Percentiles rank a stretch among this genome's conserved stretches.
Evolutionary conservation across 2,888 invertebrate genomes (phyloP).

Genomic region (Quadriops clusia): DNA sequence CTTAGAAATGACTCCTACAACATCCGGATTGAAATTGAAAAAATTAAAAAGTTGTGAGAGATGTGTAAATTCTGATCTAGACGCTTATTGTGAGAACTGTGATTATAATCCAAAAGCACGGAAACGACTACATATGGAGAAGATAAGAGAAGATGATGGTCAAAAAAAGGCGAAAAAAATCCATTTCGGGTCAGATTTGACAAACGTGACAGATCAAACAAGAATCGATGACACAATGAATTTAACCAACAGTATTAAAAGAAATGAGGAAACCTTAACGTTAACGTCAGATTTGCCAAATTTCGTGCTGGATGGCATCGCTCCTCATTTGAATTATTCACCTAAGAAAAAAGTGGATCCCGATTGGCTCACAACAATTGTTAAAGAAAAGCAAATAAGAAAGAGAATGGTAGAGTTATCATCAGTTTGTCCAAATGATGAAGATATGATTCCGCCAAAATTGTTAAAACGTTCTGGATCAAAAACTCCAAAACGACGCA

Average conservation of each 20-base stretch:
- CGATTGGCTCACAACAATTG: conserved; percentile 60
- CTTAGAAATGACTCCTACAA: too few relatives aligned
- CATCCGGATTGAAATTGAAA: too few relatives aligned
- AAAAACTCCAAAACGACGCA: conserved; percentile 9
- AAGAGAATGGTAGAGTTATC: conserved; percentile 24
- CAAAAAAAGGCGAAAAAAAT: too few relatives aligned
- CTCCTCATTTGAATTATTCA: conserved; percentile 63
- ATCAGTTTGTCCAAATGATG: too few relatives aligned
- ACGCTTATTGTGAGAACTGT: background rate
- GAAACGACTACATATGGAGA: background rate
- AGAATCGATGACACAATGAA: conserved; percentile 3
- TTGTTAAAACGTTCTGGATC: conserved; percentile 16
- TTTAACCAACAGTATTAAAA: background rate
- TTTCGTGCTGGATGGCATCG: conserved; percentile 62
- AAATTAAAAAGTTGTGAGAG: too few relatives aligned
- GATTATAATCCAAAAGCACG: conserved; percentile 1
- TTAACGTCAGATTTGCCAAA: conserved; percentile 59
- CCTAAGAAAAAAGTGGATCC: conserved; percentile 54
- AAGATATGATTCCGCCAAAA: conserved; percentile 24
- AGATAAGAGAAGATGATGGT: conserved; percentile 1
- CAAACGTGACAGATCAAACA: conserved; percentile 5
- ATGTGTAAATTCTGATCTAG: conserved; percentile 9
- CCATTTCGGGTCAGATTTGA: too few relatives aligned
- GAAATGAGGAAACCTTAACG: conserved; percentile 25
- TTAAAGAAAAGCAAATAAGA: conserved; percentile 40